These are phyloP conservation scores for Brienomyrus brachyistius DNA, from an alignment of 2,113 vertebrate genomes.

Conservation along the genomic window DNA sequence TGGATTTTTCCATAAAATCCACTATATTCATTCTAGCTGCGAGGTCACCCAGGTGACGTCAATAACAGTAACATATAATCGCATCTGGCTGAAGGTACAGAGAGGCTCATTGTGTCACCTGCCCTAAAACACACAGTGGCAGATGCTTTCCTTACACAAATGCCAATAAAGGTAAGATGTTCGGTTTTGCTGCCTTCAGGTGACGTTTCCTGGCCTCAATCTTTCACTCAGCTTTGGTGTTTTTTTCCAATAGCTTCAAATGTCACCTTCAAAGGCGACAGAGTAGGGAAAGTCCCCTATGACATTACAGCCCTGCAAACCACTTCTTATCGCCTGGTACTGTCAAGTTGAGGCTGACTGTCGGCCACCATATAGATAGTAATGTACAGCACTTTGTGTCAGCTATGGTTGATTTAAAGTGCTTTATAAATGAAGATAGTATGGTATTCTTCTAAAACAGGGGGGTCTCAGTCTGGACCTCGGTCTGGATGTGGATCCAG, in stretches of 20 bases:
- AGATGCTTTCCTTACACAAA: background rate
- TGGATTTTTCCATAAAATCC: background rate
- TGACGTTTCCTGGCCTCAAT: conserved; percentile 1
- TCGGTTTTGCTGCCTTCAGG: background rate
- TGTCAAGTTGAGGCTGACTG: background rate
- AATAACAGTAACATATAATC: background rate
- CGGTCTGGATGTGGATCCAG: background rate
- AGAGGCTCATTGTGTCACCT: background rate
- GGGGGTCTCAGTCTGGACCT: background rate
- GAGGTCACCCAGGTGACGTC: background rate
- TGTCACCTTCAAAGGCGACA: background rate
- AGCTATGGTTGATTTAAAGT: too few species aligned
- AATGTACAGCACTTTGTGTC: too few species aligned
- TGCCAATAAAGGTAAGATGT: background rate
- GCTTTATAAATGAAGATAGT: too few species aligned
- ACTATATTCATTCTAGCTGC: background rate
- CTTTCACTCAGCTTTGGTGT: background rate
- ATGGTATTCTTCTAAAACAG: background rate
- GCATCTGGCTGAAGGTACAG: background rate
- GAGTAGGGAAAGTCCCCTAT: background rate
- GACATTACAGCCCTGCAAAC: background rate
- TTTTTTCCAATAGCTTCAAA: background rate
- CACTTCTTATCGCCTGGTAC: background rate
- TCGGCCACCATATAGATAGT: background rate
- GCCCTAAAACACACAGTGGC: background rate